These are phyloP conservation scores for Setophaga petechia DNA, from an alignment of 2,113 vertebrate species.

Conservation along the genomic window DNA sequence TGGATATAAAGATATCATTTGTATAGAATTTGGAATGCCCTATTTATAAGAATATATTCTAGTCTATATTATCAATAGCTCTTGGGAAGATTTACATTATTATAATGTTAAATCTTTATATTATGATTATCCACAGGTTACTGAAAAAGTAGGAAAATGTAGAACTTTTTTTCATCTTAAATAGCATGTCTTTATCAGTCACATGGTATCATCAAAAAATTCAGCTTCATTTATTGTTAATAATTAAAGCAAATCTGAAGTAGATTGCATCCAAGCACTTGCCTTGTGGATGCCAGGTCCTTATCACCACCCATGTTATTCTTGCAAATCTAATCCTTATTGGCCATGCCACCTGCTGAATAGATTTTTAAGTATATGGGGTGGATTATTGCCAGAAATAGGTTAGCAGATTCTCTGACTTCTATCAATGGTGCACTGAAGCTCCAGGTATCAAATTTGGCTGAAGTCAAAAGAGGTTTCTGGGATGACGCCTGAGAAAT, in stretches of 20 bases:
- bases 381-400: not conserved
- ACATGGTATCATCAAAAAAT: not conserved
- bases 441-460: not conserved
- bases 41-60: not conserved
- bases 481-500: not conserved
- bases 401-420: not conserved
- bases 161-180: not conserved
- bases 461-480: not conserved
- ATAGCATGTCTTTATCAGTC: not conserved
- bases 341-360: no score
- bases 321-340: not conserved
- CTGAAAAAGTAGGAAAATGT: not conserved
- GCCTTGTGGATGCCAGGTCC: not conserved
- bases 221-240: not conserved
- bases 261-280: fast-evolving
- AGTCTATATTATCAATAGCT: not conserved
- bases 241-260: not conserved
- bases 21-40: not conserved
- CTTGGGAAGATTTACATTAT: not conserved
- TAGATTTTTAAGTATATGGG: not conserved
- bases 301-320: not conserved
- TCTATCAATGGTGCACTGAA: not conserved
- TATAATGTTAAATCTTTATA: not conserved
- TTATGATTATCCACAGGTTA: not conserved
- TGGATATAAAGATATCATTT: not conserved